Conservation (phyloP, 2,797 vertebrate species). For the Notoglanidium macrostoma region DNA sequence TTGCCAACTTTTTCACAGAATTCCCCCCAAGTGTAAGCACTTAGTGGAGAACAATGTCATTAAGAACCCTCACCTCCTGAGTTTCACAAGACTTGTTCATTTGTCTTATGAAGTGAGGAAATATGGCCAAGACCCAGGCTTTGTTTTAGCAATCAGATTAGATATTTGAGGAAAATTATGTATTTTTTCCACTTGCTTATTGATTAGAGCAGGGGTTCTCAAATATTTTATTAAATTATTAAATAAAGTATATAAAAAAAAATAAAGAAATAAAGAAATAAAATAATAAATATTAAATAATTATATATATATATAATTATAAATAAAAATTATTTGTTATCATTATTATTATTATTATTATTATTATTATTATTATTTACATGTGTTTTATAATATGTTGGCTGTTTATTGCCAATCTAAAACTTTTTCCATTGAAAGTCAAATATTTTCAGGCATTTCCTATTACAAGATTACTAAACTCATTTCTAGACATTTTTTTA, state of each 20-base stretch:
- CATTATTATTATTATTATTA: too few species aligned
- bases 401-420: background rate
- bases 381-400: background rate
- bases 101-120: background rate
- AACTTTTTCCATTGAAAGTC: background rate
- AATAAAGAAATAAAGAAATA: too few species aligned
- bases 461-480: background rate
- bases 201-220: background rate
- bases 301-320: too few species aligned
- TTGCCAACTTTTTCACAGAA: background rate
- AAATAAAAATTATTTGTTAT: too few species aligned
- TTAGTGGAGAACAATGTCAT: background rate
- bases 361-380: background rate
- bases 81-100: background rate
- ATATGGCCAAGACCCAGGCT: background rate
- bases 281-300: too few species aligned
- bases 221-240: background rate
- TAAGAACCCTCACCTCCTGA: background rate
- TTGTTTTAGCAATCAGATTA: slow-evolving; percentile 1
- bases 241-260: too few species aligned
- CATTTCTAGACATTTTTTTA: background rate
- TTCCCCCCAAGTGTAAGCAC: background rate
- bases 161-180: background rate
- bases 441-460: background rate
- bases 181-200: background rate